These are phyloP conservation scores for Pseudopipra pipra DNA, from an alignment of 2,113 vertebrate genomes.

Conservation along the genomic window DNA sequence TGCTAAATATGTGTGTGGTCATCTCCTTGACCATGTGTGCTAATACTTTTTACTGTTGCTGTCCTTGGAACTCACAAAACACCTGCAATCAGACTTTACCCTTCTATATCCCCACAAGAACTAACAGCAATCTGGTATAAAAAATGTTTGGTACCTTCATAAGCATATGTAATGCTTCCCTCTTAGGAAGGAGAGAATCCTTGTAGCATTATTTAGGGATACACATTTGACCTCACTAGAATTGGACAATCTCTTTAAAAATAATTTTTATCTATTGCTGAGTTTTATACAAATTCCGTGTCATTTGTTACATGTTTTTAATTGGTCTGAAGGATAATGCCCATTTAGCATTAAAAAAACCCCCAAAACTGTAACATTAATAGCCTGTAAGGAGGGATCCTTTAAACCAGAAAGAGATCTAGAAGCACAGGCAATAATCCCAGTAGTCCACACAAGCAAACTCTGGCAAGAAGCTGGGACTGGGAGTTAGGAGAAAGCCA, in stretches of 20 bases:
- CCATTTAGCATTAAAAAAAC: not conserved
- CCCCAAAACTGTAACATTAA: not conserved
- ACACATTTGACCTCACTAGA: not conserved
- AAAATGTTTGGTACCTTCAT: not conserved
- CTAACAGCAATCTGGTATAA: not conserved
- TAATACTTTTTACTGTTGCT: not conserved
- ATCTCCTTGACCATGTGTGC: not conserved
- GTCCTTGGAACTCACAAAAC: not conserved
- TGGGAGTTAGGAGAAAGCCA: not conserved
- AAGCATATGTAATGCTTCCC: not conserved
- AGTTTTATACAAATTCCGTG: not conserved
- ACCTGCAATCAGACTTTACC: not conserved
- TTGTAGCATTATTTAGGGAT: accelerated
- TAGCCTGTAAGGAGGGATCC: not conserved
- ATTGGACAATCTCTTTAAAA: not conserved
- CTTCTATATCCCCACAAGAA: not conserved
- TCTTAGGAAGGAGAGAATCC: not conserved
- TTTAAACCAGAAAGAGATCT: not conserved
- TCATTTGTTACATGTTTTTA: not conserved
- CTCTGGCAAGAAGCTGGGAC: not conserved
- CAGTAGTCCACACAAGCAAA: not conserved
- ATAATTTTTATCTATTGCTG: not conserved
- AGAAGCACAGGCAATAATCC: not conserved
- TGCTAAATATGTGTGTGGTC: too few species aligned
- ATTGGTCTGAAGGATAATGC: not conserved